Evolutionary conservation across 2,113 vertebrate genomes (phyloP).

Genomic region (Acrocephalus kingi): DNA sequence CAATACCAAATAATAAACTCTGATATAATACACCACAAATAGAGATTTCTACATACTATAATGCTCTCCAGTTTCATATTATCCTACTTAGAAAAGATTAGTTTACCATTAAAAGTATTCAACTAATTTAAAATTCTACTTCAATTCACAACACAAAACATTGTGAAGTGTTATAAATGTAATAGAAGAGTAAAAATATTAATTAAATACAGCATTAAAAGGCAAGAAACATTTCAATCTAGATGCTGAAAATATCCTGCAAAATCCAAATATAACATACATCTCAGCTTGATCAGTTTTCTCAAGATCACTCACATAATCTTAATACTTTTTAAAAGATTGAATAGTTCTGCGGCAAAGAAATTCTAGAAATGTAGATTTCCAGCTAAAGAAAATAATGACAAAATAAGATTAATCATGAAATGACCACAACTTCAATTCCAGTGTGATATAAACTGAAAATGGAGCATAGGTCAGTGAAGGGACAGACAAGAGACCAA

Average conservation of each 20-base stretch:
- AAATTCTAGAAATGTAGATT: not conserved
- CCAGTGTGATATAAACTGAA: not conserved
- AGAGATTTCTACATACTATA: not conserved
- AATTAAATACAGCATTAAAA: not conserved
- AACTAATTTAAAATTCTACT: not conserved
- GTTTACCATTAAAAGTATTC: not conserved
- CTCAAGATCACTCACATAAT: not conserved
- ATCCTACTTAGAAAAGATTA: not conserved
- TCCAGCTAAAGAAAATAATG: not conserved
- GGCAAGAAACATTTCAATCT: not conserved
- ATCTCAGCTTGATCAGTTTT: not conserved
- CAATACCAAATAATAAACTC: slow-evolving; percentile 16
- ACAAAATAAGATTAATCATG: not conserved
- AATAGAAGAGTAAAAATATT: not conserved
- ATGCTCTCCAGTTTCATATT: not conserved
- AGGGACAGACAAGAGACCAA: not conserved
- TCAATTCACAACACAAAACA: not conserved
- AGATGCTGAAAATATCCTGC: not conserved
- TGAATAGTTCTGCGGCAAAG: not conserved
- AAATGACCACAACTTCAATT: not conserved
- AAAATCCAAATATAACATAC: not conserved
- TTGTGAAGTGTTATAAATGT: not conserved
- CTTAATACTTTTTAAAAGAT: not conserved
- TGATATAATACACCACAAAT: not conserved
- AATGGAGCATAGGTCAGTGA: not conserved